Evolutionary conservation across 2,797 vertebrate species (phyloP).

Genomic region (Rhadinocentrus ornatus): DNA sequence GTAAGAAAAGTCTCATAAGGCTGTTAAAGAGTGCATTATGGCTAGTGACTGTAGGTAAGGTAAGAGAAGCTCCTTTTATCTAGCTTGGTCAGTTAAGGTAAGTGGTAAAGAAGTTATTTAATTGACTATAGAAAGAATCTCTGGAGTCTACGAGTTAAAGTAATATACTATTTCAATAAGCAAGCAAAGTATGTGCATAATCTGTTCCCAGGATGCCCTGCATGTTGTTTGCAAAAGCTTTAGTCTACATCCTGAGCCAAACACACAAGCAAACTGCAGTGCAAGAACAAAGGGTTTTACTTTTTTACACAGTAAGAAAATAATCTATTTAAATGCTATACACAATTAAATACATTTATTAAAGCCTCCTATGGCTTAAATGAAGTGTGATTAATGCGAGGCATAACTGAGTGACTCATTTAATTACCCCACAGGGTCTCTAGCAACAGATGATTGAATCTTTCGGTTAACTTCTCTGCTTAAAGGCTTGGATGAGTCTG

Average conservation of each 20-base stretch:
- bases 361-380: slow-evolving; percentile 48
- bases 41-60: slow-evolving; percentile 43
- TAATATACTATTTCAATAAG: background rate
- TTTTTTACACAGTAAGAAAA: slow-evolving; percentile 22
- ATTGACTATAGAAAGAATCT: background rate
- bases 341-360: slow-evolving; percentile 66
- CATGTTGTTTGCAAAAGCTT: background rate
- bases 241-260: slow-evolving; percentile 10
- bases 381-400: slow-evolving; percentile 68
- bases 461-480: slow-evolving; percentile 45
- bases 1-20: slow-evolving; percentile 60
- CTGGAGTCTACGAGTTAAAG: slow-evolving; percentile 5
- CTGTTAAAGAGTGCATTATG: slow-evolving; percentile 49
- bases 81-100: slow-evolving; percentile 44
- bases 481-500: slow-evolving; percentile 50
- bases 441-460: slow-evolving; percentile 56
- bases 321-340: slow-evolving; percentile 50
- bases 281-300: slow-evolving; percentile 6
- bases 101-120: slow-evolving; percentile 33
- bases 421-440: slow-evolving; percentile 60
- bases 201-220: background rate
- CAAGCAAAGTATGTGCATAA: background rate
- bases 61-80: slow-evolving; percentile 35
- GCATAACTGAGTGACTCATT: slow-evolving; percentile 60
- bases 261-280: slow-evolving; percentile 3